Evolutionary conservation across 92 coral and sea anemone species (phyloP), one percentile per base, ranked within the genome.

Genomic region (Porites cylindrica): DNA sequence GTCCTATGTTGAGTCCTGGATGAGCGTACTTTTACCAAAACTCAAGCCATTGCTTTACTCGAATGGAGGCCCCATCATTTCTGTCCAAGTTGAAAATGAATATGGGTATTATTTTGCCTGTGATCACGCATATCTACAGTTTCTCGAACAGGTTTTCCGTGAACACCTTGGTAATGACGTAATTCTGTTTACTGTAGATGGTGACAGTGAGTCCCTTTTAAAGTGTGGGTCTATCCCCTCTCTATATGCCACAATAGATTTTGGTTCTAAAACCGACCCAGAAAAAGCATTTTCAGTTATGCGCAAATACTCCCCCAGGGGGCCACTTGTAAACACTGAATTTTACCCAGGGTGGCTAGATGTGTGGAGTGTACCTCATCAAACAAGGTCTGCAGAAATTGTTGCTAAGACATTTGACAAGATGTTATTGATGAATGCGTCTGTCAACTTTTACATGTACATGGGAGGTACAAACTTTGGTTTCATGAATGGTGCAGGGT

Each of bases 321-420:
- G 99, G 17, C 99, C 99, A n/a, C 86, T 96, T 59, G 98, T 96
- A 4, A 96, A 96, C 66, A 91, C 98, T 0, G 99, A 96, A 90
- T 96, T 86, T 74, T 96, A 96, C 92, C 93, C 99, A 1, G 99
- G 99, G 0, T 93, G 99, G 99, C 77, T 96, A 76, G 99, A 96
- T 79, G 76, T 68, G 23, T 96, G 99, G 99, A 94, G 99, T 63
- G 85, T 88, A 54, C 88, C 95, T 73, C 98, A 94, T 76, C 94
- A 93, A 75, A 82, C 88, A 50, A 90, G 85, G 50, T 18, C 85
- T 38, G 78, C 91, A 51, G 53, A 89, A 56, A 67, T 21, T 56
- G 94, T 96, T 19, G 94, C 98, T 1, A 75, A 85, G 47, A 80
- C 77, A 51, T 92, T 96, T 53, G 98, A 96, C 73, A 88, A 91